These are phyloP conservation scores for Drosophila meridiana DNA, from an alignment of 2,888 invertebrate species.

Conservation along the genomic window DNA sequence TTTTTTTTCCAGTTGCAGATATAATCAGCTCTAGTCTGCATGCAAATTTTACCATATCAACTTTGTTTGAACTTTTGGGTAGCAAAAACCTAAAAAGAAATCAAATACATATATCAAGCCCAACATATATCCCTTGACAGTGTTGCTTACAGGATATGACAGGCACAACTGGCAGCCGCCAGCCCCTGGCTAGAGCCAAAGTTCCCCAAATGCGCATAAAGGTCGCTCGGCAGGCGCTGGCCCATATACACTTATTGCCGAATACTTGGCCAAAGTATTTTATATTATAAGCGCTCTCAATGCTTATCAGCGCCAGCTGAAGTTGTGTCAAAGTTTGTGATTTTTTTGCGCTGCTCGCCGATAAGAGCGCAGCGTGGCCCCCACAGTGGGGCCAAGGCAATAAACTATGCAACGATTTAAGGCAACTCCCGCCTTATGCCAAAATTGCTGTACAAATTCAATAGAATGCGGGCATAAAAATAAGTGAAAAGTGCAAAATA, in stretches of 20 bases:
- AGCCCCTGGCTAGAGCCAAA: background rate
- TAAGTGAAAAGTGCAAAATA: conserved; percentile 14
- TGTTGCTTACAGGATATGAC: conserved; percentile 9
- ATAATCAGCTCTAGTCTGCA: background rate
- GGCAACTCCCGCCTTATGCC: conserved; percentile 29
- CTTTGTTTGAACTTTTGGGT: background rate
- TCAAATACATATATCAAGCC: background rate
- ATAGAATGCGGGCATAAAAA: conserved; percentile 20
- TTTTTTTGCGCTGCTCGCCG: conserved; percentile 28
- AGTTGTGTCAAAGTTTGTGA: conserved; percentile 60
- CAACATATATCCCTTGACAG: background rate
- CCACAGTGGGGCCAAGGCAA: background rate
- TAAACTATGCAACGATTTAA: conserved; percentile 43
- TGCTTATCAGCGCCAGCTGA: conserved; percentile 61
- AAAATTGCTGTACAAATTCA: conserved; percentile 39
- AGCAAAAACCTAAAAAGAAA: background rate
- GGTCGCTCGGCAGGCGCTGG: conserved; percentile 33
- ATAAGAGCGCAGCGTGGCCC: conserved; percentile 26
- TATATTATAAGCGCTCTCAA: conserved; percentile 42
- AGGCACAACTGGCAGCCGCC: conserved; percentile 4
- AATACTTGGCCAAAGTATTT: conserved; percentile 65
- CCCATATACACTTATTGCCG: conserved; percentile 43
- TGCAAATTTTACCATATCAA: background rate
- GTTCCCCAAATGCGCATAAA: conserved; percentile 59
- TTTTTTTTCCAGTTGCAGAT: background rate